phyloP scores from a whole-genome alignment of 2,888 invertebrate species.

The Carabus problematicus region DNA sequence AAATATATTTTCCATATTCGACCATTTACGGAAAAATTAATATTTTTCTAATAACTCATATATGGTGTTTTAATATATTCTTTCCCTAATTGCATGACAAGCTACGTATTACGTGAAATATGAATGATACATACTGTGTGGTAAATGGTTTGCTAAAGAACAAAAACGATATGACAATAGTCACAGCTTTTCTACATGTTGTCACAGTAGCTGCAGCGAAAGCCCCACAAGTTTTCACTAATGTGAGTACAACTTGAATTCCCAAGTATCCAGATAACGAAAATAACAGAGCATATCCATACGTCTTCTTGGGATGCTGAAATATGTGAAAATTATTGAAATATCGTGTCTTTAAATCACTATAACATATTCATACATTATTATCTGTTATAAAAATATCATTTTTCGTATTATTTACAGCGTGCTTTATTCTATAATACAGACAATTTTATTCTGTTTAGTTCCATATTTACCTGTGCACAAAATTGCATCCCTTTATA shows the following conservation, averaged over 20 bases:
- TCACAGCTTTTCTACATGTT: conserved; percentile 88
- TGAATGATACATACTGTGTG: conserved; percentile 31
- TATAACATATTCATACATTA: conserved; percentile 11
- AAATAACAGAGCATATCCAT: conserved; percentile 85
- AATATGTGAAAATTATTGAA: too few species aligned
- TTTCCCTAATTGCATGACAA: too few species aligned
- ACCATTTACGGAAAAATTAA: too few species aligned
- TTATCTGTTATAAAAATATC: conserved; percentile 10
- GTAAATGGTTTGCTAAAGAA: conserved; percentile 95
- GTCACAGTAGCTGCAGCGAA: conserved; percentile 93
- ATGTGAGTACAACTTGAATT: conserved; percentile 88
- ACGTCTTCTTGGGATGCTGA: conserved; percentile 76
- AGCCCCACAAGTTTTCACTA: conserved; percentile 89
- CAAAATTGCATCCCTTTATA: conserved; percentile 79
- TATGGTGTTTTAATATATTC: too few species aligned
- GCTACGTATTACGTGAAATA: conserved; percentile 2
- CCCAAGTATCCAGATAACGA: conserved; percentile 92
- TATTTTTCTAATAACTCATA: too few species aligned
- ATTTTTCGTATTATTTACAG: neutral
- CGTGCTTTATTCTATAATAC: too few species aligned
- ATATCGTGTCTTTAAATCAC: conserved; percentile 44
- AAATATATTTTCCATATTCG: too few species aligned
- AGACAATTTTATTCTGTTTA: too few species aligned
- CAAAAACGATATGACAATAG: conserved; percentile 90
- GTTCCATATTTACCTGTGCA: conserved; percentile 71